Percentiles rank a stretch among this genome's conserved stretches.
These are phyloP conservation scores for Eumeta japonica DNA, from an alignment of 1,140 invertebrate species.

Conservation along the genomic window DNA sequence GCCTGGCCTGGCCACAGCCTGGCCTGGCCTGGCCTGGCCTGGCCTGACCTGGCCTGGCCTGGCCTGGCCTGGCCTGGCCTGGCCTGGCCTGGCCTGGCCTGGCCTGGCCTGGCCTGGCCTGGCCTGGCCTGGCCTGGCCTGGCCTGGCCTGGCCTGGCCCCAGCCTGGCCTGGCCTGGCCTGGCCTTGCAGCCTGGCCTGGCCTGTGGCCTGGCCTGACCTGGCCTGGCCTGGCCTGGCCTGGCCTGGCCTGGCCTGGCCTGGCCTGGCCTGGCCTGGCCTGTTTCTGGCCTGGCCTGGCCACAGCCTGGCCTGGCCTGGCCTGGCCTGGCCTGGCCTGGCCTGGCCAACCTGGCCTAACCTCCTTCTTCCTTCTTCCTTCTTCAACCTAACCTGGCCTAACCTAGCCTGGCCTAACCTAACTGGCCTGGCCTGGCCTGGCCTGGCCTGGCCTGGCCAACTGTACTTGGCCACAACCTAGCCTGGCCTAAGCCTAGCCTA, in stretches of 20 bases:
- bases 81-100: not conserved
- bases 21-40: no score
- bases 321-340: not conserved
- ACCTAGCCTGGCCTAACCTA: conserved; percentile 1
- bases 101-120: conserved; percentile 1
- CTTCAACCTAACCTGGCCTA: conserved; percentile 1
- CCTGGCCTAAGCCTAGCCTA: conserved; percentile 4
- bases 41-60: conserved; percentile 1
- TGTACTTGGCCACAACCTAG: conserved; percentile 8
- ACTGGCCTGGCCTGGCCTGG: conserved; percentile 1
- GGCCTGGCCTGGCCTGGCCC: no score
- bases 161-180: no score
- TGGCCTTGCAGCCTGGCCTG: not conserved
- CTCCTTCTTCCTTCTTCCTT: no score
- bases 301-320: no score
- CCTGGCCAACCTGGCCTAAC: no score
- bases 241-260: conserved; percentile 1
- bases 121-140: conserved; percentile 1
- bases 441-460: conserved; percentile 7
- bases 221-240: conserved; percentile 1
- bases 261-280: conserved; percentile 1
- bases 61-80: not conserved
- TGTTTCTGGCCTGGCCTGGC: no score
- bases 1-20: no score
- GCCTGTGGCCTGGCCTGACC: conserved; percentile 9